Evolutionary conservation across 1,140 invertebrate genomes (phyloP), one percentile per base, ranked within the genome.

Genomic region (Drosophila pachea): DNA sequence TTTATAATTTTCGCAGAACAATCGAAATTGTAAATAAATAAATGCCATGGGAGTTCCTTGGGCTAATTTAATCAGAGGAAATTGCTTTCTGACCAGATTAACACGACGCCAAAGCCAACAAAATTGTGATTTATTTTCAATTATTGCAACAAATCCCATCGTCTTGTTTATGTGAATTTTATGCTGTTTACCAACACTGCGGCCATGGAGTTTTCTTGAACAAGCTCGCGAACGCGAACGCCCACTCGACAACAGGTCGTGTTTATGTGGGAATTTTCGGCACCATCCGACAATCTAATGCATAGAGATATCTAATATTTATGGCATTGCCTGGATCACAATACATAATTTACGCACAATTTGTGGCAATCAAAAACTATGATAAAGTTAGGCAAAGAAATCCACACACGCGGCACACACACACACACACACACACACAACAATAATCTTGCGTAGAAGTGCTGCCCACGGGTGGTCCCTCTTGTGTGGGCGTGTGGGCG

Each of bases 341-440:
- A 73, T 70, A 58, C 70, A 83, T 83, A 72, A 58, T 59, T 72
- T 68, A 86, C 67, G 70, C 52, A 60, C 73, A 84, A 79, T 81
- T 86, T 81, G 76, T 76, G 52, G 66, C 67, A 81, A 69, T 86
- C 74, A 86, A 64, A 73, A 84, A 84, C 77, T 74, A 79, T 70
- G 45, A 70, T 42, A 53, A 77, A 76, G 48, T 74, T 63, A 54
- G 73, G 52, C 61, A 43, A 7, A 22, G 22, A 72, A 82, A 58
- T 63, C 59, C 59, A 73, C 62, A 79, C 48, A 48, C 12, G 40
- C 40, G 14, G 43, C 62, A 16, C 5, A 4, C 9, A 11, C 4
- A n/a, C 14, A 22, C 36, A 22, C 48, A 11, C 8, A 42, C 40
- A 42, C 2, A 14, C 3, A 42, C 49, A 32, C 49, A 53, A 47